phyloP scores from a whole-genome alignment of 1,140 invertebrate species.

The Ceratosolen solmsi region DNA sequence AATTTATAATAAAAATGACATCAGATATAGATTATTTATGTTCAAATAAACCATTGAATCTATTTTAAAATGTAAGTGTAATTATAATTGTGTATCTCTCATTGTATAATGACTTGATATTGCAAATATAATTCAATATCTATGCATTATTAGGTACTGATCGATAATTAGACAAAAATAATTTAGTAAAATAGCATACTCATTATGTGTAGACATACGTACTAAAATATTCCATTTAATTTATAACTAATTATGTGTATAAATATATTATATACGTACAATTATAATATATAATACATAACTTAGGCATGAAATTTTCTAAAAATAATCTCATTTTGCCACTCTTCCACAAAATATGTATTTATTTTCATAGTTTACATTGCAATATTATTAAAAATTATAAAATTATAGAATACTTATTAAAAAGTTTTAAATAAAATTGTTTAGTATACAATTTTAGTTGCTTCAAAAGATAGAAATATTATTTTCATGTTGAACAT shows the following conservation, averaged over 20 bases:
- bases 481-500: too few species aligned
- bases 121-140: too few species aligned
- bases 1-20: not conserved
- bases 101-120: not conserved
- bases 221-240: slow-evolving; percentile 9
- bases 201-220: not conserved
- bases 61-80: not conserved
- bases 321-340: not conserved
- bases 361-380: slow-evolving; percentile 5
- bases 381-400: not conserved
- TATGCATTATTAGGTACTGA: not conserved
- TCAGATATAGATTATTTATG: not conserved
- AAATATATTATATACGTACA: not conserved
- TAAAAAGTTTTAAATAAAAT: not conserved
- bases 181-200: not conserved
- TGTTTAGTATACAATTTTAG: not conserved
- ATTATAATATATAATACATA: not conserved
- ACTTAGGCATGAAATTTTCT: not conserved
- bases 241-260: not conserved
- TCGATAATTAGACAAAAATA: not conserved
- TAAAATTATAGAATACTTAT: not conserved
- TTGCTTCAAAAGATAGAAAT: too few species aligned
- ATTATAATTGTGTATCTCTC: not conserved
- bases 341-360: not conserved
- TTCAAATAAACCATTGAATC: not conserved